Percentiles rank a stretch among this genome's conserved stretches.
Evolutionary conservation across 2,888 invertebrate genomes (phyloP).

Genomic region (Oxystoma pomonae): DNA sequence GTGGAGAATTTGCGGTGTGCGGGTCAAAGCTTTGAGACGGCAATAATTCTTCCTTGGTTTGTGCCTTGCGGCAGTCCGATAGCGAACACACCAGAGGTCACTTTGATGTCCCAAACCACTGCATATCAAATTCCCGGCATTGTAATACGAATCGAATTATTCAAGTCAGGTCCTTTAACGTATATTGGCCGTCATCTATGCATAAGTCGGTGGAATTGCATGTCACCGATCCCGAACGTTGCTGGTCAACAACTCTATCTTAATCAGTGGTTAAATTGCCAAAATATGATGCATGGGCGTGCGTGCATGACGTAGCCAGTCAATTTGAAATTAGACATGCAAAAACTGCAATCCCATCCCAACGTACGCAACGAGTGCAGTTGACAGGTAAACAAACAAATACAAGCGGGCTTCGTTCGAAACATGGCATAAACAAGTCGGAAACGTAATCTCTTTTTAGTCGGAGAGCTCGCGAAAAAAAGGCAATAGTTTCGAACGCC

Average conservation of each 20-base stretch:
- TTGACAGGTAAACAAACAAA: no score
- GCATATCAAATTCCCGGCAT: constrained; percentile 1
- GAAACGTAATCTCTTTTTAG: no score
- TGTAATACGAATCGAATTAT: constrained; percentile 4
- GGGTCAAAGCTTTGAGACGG: not conserved
- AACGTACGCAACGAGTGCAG: no score
- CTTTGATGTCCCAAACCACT: constrained; percentile 2
- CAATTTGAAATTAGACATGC: no score
- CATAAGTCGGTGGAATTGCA: constrained; percentile 16
- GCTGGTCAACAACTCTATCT: constrained; percentile 24
- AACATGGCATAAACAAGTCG: no score
- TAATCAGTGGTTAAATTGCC: constrained; percentile 32
- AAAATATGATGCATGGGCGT: constrained; percentile 38
- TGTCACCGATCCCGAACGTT: constrained; percentile 11
- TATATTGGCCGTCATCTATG: constrained; percentile 1
- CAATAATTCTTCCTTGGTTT: not conserved
- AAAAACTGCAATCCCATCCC: no score
- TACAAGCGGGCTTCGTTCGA: no score
- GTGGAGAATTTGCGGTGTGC: not conserved
- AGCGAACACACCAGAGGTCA: not conserved
- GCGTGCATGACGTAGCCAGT: constrained; percentile 21
- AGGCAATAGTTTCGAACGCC: no score
- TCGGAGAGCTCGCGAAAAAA: no score
- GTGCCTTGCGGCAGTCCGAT: not conserved
- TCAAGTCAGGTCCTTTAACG: not conserved